These are phyloP conservation scores for Ctenodactylus gundi DNA, from an alignment of 2,113 vertebrate genomes.

Conservation along the genomic window DNA sequence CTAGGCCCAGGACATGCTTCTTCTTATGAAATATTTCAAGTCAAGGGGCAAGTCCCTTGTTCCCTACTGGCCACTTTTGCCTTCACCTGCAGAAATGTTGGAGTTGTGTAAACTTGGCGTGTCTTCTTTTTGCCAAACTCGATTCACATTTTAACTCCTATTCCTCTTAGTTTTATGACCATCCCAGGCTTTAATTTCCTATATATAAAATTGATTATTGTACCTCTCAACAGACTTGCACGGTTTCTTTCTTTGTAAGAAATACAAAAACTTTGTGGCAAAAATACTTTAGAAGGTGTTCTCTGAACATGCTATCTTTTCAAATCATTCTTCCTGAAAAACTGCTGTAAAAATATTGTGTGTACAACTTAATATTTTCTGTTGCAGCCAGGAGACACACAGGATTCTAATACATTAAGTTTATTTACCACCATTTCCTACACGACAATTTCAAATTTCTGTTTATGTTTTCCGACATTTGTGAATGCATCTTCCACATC, in stretches of 20 bases:
- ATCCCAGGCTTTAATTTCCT: background rate
- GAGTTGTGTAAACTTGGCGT: background rate
- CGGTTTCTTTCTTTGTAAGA: background rate
- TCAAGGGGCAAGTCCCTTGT: background rate
- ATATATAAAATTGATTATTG: background rate
- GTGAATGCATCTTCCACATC: background rate
- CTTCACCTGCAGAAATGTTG: background rate
- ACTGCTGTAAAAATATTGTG: background rate
- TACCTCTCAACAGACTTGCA: background rate
- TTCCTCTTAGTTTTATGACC: background rate
- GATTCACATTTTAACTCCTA: background rate
- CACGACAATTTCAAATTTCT: background rate
- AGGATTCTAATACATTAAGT: background rate
- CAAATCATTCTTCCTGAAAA: slow-evolving; percentile 5
- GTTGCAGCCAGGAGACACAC: background rate
- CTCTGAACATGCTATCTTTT: background rate
- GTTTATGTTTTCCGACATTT: background rate
- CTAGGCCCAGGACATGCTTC: slow-evolving; percentile 15
- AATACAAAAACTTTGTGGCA: background rate
- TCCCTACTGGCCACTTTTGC: background rate
- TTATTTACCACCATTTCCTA: background rate
- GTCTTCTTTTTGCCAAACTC: background rate
- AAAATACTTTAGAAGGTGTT: slow-evolving; percentile 30
- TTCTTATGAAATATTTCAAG: slow-evolving; percentile 60
- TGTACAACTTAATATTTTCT: background rate